Base-by-base conservation (phyloP, 2,797 vertebrate genomes). In the Salmo trutta region DNA sequence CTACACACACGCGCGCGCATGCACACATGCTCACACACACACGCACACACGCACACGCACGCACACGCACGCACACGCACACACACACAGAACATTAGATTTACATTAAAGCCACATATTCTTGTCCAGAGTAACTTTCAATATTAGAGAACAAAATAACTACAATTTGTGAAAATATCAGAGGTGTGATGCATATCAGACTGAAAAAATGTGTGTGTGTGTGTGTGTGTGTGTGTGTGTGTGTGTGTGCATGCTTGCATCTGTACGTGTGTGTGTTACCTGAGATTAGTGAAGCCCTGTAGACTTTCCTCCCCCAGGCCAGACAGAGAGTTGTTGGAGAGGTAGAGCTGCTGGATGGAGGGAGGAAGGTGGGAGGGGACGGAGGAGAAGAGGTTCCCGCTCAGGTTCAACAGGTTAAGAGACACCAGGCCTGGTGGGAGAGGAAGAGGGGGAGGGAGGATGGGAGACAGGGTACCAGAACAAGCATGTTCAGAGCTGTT, bases 291-390 rank as follows among this genome's bases (percentile, higher is more conserved):
- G 53, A 93, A 88, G 12, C 87, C 86, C 27, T 31, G n/a, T 71
- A 95, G 92, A 73, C 87, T 91, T 82, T 89, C 79, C 21, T 87
- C 75, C 3, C 83, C 79, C 78, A 95, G 79, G 3, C 53, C 85
- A 6, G 84, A 78, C 21, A 95, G 74, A 62, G 84, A 78, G 81
- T 95, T 95, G 71, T 92, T 91, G 77, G 93, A 94, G 76, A 95
- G 83, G 75, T 95, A 94, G 31, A 95, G 93, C 89, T 95, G 95
- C 87, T 94, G 90, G 74, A 95, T 53, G 1, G 93, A 91, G 10
- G 86, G 62, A 17, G 94, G 93, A 75, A 95, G 88, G 84, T 92
- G 79, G 19, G 68, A 78, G 15, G 95, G 94, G 41, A 95, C 83
- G 1, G 84, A 76, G 0, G 86, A 87, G 76, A 95, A 87, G 52